Conservation (phyloP, 2,113 vertebrate species). For the Hemiprocne comata region DNA sequence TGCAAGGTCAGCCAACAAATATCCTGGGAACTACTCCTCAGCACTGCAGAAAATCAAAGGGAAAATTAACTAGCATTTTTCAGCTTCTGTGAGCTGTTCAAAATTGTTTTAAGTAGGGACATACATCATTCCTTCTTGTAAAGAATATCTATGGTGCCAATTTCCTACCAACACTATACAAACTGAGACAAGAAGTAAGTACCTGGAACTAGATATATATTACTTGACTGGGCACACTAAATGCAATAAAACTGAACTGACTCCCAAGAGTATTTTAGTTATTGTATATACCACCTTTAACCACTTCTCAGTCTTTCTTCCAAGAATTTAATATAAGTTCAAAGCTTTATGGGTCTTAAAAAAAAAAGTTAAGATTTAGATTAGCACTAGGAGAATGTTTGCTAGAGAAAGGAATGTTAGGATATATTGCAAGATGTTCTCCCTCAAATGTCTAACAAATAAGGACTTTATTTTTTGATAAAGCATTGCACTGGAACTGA, state of each 20-base stretch:
- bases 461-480: background rate
- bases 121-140: background rate
- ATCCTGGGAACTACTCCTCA: background rate
- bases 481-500: background rate
- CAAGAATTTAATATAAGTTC: slow-evolving; percentile 16
- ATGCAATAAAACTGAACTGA: slow-evolving; percentile 34
- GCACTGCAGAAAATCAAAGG: background rate
- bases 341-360: background rate
- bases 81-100: background rate
- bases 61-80: slow-evolving; percentile 33
- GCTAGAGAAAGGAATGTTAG: background rate
- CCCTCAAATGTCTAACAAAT: background rate
- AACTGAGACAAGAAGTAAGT: slow-evolving; percentile 35
- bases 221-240: slow-evolving; percentile 29
- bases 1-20: slow-evolving; percentile 17
- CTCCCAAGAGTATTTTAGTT: slow-evolving; percentile 20
- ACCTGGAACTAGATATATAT: slow-evolving; percentile 41
- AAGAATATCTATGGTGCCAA: slow-evolving; percentile 19
- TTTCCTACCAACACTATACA: slow-evolving; percentile 12
- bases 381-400: background rate
- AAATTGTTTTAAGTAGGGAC: background rate
- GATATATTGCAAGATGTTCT: background rate
- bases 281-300: slow-evolving; percentile 15
- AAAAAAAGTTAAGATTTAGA: background rate
- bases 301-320: slow-evolving; percentile 10